Percentiles rank a stretch among this genome's conserved stretches.
phyloP scores from a whole-genome alignment of 2,797 vertebrate genomes.

The Rhabdophis nuchalis region DNA sequence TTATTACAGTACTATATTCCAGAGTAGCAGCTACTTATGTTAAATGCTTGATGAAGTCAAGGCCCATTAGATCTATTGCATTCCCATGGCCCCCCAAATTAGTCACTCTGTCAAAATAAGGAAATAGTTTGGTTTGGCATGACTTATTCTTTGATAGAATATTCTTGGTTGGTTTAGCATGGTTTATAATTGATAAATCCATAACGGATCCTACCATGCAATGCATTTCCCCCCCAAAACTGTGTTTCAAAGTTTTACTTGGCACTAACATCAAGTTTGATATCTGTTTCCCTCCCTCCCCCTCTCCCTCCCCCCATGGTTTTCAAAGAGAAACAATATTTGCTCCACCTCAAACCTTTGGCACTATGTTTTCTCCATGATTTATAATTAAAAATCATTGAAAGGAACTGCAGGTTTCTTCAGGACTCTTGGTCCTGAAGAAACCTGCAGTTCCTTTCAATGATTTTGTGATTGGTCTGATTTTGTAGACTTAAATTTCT shows the following conservation, averaged over 20 bases:
- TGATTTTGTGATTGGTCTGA: background rate
- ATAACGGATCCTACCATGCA: background rate
- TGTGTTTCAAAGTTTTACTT: background rate
- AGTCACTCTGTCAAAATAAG: background rate
- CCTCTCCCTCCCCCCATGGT: too few relatives aligned
- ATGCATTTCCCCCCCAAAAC: background rate
- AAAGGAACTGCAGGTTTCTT: background rate
- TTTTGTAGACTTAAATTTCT: background rate
- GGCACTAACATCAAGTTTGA: background rate
- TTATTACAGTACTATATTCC: background rate
- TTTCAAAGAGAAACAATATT: background rate
- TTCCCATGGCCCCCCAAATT: background rate
- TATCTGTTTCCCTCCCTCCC: background rate
- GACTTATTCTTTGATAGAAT: background rate
- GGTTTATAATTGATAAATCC: background rate
- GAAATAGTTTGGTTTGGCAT: background rate
- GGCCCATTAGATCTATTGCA: background rate
- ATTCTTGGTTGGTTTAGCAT: background rate
- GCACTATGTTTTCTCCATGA: background rate
- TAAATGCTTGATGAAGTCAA: background rate
- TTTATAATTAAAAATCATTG: background rate
- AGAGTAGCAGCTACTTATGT: background rate
- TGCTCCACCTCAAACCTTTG: background rate
- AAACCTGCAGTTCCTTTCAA: too few relatives aligned
- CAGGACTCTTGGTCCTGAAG: background rate